phyloP scores from a whole-genome alignment of 1,140 invertebrate species.

The Periplaneta americana region DNA sequence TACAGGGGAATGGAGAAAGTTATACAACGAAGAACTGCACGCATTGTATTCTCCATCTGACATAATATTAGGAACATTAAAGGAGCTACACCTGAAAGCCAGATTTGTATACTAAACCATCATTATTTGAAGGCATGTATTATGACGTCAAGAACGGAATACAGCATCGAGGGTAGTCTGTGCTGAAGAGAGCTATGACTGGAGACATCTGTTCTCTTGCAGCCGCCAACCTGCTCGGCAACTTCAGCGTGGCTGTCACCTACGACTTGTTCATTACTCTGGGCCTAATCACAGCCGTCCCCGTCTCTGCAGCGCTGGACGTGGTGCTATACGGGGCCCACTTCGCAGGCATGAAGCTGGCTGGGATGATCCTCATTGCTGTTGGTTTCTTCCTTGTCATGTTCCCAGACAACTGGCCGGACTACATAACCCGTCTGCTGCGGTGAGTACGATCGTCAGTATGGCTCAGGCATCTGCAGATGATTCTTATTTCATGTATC shows the following conservation, averaged over 20 bases:
- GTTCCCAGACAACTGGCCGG: constrained; percentile 93
- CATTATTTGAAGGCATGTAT: too few species aligned
- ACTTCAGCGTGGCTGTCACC: constrained; percentile 84
- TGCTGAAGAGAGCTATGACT: too few species aligned
- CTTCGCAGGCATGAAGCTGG: constrained; percentile 91
- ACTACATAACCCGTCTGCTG: constrained; percentile 82
- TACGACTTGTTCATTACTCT: constrained; percentile 91
- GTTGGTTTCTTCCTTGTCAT: constrained; percentile 90
- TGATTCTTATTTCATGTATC: too few species aligned
- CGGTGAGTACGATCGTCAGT: constrained; percentile 55
- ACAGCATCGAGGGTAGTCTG: too few species aligned
- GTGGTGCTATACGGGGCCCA: constrained; percentile 75
- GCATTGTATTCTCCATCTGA: too few species aligned
- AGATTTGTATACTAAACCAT: too few species aligned
- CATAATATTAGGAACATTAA: too few species aligned
- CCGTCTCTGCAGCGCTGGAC: constrained; percentile 89
- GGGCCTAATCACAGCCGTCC: constrained; percentile 85
- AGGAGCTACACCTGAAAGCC: too few species aligned
- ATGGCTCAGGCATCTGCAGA: too few species aligned
- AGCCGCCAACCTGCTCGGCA: constrained; percentile 87
- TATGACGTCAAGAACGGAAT: too few species aligned
- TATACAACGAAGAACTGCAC: too few species aligned
- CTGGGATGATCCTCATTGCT: constrained; percentile 83
- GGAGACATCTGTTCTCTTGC: constrained; percentile 37
- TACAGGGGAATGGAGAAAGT: too few species aligned